A percentile compares a stretch with the other conserved stretches of the same genome.
phyloP scores from a whole-genome alignment of 30 jellyfish, hydroid and myxozoan genomes.

The Sanderia malayensis region DNA sequence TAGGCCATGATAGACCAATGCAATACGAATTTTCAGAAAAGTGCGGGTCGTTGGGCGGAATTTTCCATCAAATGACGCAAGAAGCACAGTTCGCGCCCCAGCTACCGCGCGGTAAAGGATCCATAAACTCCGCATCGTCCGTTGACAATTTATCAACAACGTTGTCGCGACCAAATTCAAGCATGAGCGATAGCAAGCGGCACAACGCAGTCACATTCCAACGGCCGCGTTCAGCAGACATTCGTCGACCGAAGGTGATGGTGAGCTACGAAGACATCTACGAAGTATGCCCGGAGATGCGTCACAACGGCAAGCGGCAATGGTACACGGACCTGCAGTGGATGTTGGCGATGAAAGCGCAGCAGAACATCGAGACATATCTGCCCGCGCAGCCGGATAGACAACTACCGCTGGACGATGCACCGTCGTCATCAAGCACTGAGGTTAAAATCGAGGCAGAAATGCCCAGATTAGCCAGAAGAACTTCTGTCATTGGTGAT shows the following conservation, averaged over 20 bases:
- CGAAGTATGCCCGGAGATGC: conserved; percentile 62
- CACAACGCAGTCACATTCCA: neutral
- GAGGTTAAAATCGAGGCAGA: conserved; percentile 31
- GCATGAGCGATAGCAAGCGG: neutral
- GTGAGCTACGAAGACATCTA: conserved; percentile 45
- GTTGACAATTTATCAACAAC: too few species aligned
- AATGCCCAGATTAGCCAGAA: conserved; percentile 12
- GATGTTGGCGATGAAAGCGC: conserved; percentile 69
- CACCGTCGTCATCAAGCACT: too few species aligned
- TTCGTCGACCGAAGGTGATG: neutral
- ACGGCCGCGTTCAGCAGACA: conserved; percentile 6
- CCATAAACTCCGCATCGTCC: too few species aligned
- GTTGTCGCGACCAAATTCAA: neutral
- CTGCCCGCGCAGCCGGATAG: conserved; percentile 51
- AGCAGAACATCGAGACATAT: conserved; percentile 30
- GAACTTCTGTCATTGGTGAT: conserved; percentile 22
- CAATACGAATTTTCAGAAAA: neutral
- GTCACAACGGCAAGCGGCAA: conserved; percentile 4
- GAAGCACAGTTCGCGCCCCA: conserved; percentile 2
- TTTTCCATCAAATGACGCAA: neutral
- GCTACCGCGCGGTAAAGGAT: neutral
- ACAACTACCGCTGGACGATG: conserved; percentile 14
- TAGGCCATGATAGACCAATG: neutral
- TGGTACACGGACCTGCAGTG: conserved; percentile 50
- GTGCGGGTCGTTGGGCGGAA: neutral